These are phyloP conservation scores for Philaethria dido DNA, from an alignment of 2,888 invertebrate species.

Conservation along the genomic window DNA sequence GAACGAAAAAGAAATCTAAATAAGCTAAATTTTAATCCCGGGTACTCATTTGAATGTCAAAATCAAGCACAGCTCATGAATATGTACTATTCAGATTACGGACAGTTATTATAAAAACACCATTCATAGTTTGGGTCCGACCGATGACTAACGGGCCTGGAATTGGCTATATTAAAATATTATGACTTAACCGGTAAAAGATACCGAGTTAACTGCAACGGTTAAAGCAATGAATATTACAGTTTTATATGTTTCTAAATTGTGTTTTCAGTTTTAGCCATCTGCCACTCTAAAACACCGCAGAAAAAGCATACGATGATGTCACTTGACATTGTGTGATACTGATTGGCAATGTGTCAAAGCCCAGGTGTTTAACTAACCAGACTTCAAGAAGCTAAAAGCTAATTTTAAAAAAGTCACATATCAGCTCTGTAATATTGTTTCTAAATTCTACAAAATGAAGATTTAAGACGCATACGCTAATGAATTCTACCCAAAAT, in stretches of 20 bases:
- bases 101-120: background rate
- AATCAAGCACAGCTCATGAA: background rate
- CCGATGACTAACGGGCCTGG: slow-evolving; percentile 39
- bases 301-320: background rate
- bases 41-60: background rate
- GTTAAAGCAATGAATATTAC: slow-evolving; percentile 10
- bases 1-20: too few relatives aligned
- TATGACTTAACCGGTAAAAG: slow-evolving; percentile 33
- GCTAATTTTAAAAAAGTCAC: background rate
- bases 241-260: background rate
- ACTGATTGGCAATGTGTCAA: too few relatives aligned
- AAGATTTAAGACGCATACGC: too few relatives aligned
- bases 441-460: too few relatives aligned
- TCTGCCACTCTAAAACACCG: background rate
- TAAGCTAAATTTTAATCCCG: too few relatives aligned
- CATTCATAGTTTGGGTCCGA: slow-evolving; percentile 32
- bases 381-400: background rate
- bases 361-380: background rate
- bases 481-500: too few relatives aligned
- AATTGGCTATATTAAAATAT: slow-evolving; percentile 34
- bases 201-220: slow-evolving; percentile 3
- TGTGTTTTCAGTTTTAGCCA: background rate
- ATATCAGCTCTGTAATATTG: background rate
- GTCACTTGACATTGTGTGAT: background rate
- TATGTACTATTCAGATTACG: slow-evolving; percentile 1